Percentiles rank a stretch among this genome's conserved stretches.
phyloP scores from a whole-genome alignment of 2,888 invertebrate species.

The Philopedon plagiatum region DNA sequence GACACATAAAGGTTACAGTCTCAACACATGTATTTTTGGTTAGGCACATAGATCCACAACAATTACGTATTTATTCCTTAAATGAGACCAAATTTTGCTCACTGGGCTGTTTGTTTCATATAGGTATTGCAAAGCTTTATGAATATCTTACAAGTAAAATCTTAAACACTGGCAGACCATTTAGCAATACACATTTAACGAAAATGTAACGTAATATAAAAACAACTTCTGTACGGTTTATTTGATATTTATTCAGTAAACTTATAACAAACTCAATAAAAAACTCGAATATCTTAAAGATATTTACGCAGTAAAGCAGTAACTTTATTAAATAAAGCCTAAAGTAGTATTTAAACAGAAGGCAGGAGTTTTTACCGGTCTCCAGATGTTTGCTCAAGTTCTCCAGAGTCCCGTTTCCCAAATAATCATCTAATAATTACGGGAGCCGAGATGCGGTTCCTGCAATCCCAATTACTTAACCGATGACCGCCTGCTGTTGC shows the following conservation, averaged over 20 bases:
- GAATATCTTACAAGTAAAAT: too few relatives aligned
- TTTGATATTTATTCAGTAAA: background rate
- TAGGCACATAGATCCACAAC: too few relatives aligned
- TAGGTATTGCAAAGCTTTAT: too few relatives aligned
- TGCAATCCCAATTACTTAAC: constrained; percentile 67
- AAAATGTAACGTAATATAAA: too few relatives aligned
- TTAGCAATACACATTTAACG: too few relatives aligned
- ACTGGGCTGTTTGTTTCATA: too few relatives aligned
- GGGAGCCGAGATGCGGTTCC: constrained; percentile 56
- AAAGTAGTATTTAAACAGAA: constrained; percentile 50
- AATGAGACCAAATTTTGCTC: too few relatives aligned
- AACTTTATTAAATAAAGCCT: constrained; percentile 45
- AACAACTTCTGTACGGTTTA: background rate
- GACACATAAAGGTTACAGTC: too few relatives aligned
- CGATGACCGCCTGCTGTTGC: constrained; percentile 63
- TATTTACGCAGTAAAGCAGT: constrained; percentile 24
- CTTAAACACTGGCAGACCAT: too few relatives aligned
- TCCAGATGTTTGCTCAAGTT: constrained; percentile 51
- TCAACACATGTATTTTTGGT: too few relatives aligned
- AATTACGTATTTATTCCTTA: too few relatives aligned
- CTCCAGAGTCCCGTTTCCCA: constrained; percentile 53
- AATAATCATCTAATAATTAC: constrained; percentile 62
- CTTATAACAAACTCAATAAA: background rate
- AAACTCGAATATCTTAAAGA: constrained; percentile 27
- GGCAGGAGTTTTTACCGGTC: constrained; percentile 50